Evolutionary conservation across 2,113 vertebrate species (phyloP).

Genomic region (Sorex fumeus): DNA sequence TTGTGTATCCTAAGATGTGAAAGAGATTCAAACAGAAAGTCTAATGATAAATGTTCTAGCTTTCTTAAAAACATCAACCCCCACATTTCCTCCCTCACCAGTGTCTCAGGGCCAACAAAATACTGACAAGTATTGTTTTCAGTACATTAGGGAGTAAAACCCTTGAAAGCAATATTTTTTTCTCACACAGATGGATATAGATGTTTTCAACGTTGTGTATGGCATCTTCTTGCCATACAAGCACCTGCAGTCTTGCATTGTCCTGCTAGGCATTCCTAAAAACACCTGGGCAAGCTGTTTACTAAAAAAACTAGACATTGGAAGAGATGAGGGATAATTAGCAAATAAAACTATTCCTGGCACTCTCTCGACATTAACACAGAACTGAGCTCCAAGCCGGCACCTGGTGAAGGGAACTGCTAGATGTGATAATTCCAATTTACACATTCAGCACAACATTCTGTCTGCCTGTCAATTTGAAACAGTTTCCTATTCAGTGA

Average conservation of each 20-base stretch:
- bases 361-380: slow-evolving; percentile 84
- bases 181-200: slow-evolving; percentile 77
- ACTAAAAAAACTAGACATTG: slow-evolving; percentile 80
- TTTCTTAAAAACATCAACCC: slow-evolving; percentile 62
- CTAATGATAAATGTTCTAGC: slow-evolving; percentile 51
- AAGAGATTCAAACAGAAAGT: slow-evolving; percentile 45
- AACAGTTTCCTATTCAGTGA: slow-evolving; percentile 89
- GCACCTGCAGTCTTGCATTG: slow-evolving; percentile 86
- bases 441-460: slow-evolving; percentile 91
- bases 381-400: slow-evolving; percentile 86
- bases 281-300: slow-evolving; percentile 90
- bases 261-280: slow-evolving; percentile 86
- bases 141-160: slow-evolving; percentile 54
- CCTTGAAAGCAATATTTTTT: slow-evolving; percentile 60
- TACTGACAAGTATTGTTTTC: slow-evolving; percentile 69
- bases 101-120: slow-evolving; percentile 58
- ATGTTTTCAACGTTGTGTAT: slow-evolving; percentile 64
- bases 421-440: slow-evolving; percentile 91
- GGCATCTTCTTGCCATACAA: slow-evolving; percentile 79
- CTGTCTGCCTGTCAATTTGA: slow-evolving; percentile 91
- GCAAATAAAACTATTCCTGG: slow-evolving; percentile 88
- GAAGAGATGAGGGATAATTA: slow-evolving; percentile 87
- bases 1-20: slow-evolving; percentile 69
- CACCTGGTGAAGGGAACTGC: slow-evolving; percentile 90
- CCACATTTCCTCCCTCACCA: slow-evolving; percentile 58